These are phyloP conservation scores for Leguminivora glycinivorella DNA, from an alignment of 1,140 invertebrate genomes.

Conservation along the genomic window DNA sequence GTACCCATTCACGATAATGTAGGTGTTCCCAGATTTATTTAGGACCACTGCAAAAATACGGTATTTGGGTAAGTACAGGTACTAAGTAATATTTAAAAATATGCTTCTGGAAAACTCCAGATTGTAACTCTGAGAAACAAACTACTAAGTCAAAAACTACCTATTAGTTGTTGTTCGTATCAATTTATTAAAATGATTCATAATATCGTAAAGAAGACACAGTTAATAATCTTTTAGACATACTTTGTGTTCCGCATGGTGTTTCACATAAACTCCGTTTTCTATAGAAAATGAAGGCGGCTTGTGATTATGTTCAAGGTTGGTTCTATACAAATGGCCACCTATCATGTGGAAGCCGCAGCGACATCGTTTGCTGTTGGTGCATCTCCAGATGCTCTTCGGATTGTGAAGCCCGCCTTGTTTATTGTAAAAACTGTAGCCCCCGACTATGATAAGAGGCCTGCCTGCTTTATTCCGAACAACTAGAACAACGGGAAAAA, in stretches of 20 bases:
- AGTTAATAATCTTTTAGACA: too few relatives aligned
- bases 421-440: conserved; percentile 8
- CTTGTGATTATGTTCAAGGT: conserved; percentile 37
- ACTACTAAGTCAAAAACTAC: too few relatives aligned
- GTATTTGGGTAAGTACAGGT: too few relatives aligned
- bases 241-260: conserved; percentile 33
- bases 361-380: conserved; percentile 35
- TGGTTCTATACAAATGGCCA: conserved; percentile 10
- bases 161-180: too few relatives aligned
- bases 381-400: conserved; percentile 40
- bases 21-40: background rate
- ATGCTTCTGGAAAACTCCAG: too few relatives aligned
- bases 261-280: conserved; percentile 22
- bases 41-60: conserved; percentile 1
- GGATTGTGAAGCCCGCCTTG: conserved; percentile 26
- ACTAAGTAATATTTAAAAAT: too few relatives aligned
- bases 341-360: conserved; percentile 34
- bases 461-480: background rate
- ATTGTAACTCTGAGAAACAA: too few relatives aligned
- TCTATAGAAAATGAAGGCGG: conserved; percentile 39
- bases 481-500: background rate
- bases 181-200: too few relatives aligned
- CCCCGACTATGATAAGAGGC: background rate
- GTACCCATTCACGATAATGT: conserved; percentile 34
- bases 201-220: too few relatives aligned